phyloP scores from a whole-genome alignment of 2,888 invertebrate genomes.

The Mycogona germanica region DNA sequence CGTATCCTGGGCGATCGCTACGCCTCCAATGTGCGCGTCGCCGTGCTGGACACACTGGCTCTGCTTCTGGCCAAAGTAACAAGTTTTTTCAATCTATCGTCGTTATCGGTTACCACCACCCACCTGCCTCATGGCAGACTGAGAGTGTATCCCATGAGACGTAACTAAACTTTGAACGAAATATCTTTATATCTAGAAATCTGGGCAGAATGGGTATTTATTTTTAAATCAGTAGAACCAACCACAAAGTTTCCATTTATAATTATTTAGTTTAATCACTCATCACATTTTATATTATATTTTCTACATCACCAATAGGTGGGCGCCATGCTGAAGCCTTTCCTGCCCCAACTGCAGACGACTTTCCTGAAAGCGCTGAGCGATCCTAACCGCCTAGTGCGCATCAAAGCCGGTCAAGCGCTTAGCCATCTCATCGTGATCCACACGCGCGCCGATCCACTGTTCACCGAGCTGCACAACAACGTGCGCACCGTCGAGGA shows the following conservation, averaged over 20 bases:
- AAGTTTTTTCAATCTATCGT: background rate
- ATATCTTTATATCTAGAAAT: background rate
- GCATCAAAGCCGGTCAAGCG: slow-evolving; percentile 79
- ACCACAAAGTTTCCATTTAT: no score
- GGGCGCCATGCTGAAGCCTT: slow-evolving; percentile 89
- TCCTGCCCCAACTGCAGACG: slow-evolving; percentile 95
- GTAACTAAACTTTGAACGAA: no score
- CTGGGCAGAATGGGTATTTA: no score
- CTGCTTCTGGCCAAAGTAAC: slow-evolving; percentile 75
- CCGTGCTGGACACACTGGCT: slow-evolving; percentile 87
- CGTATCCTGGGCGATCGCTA: slow-evolving; percentile 94
- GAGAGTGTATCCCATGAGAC: no score
- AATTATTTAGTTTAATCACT: background rate
- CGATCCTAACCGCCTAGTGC: slow-evolving; percentile 74
- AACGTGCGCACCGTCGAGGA: slow-evolving; percentile 76
- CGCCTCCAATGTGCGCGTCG: slow-evolving; percentile 85
- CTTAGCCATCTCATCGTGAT: slow-evolving; percentile 78
- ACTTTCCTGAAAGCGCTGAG: slow-evolving; percentile 92
- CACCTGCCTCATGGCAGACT: no score
- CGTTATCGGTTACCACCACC: no score
- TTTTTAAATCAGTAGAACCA: background rate
- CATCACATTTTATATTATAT: slow-evolving; percentile 1
- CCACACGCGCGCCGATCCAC: slow-evolving; percentile 84
- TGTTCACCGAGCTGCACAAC: slow-evolving; percentile 86
- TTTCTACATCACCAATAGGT: slow-evolving; percentile 45